Conservation (phyloP, 2,888 invertebrate species). For the Drosophila fungiperda region DNA sequence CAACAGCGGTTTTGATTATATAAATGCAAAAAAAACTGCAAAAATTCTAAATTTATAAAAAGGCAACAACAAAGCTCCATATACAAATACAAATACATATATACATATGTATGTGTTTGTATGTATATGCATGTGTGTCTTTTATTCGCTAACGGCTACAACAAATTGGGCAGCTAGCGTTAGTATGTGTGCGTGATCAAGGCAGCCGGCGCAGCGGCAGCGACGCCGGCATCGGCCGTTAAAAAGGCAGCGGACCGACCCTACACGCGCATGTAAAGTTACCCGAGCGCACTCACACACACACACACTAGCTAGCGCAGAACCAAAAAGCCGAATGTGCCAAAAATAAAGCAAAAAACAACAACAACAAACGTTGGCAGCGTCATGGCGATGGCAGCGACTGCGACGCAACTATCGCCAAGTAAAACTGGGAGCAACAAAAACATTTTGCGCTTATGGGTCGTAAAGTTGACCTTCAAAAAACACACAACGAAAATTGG, state of each 20-base stretch:
- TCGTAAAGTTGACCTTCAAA: slow-evolving; percentile 85
- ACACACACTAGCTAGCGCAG: slow-evolving; percentile 35
- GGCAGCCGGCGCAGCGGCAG: slow-evolving; percentile 59
- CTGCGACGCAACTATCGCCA: slow-evolving; percentile 79
- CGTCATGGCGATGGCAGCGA: slow-evolving; percentile 32
- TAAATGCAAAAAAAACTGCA: slow-evolving; percentile 73
- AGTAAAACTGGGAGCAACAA: slow-evolving; percentile 72
- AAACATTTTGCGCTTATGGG: slow-evolving; percentile 82
- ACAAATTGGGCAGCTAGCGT: slow-evolving; percentile 74
- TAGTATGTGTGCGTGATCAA: slow-evolving; percentile 61
- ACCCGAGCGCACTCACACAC: slow-evolving; percentile 52
- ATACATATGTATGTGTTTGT: slow-evolving; percentile 42
- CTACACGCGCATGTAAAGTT: slow-evolving; percentile 79
- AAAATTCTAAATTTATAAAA: slow-evolving; percentile 80
- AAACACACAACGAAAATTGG: slow-evolving; percentile 73
- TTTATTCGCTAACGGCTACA: slow-evolving; percentile 73
- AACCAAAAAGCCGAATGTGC: slow-evolving; percentile 70
- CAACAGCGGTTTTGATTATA: slow-evolving; percentile 66
- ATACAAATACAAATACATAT: slow-evolving; percentile 28
- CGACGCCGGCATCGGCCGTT: slow-evolving; percentile 64
- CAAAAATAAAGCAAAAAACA: slow-evolving; percentile 76
- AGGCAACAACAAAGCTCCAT: slow-evolving; percentile 70
- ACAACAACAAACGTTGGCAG: slow-evolving; percentile 53
- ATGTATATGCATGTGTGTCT: slow-evolving; percentile 39
- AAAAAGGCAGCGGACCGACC: slow-evolving; percentile 79